phyloP scores from a whole-genome alignment of 2,888 invertebrate genomes.

The Dusona sp. region DNA sequence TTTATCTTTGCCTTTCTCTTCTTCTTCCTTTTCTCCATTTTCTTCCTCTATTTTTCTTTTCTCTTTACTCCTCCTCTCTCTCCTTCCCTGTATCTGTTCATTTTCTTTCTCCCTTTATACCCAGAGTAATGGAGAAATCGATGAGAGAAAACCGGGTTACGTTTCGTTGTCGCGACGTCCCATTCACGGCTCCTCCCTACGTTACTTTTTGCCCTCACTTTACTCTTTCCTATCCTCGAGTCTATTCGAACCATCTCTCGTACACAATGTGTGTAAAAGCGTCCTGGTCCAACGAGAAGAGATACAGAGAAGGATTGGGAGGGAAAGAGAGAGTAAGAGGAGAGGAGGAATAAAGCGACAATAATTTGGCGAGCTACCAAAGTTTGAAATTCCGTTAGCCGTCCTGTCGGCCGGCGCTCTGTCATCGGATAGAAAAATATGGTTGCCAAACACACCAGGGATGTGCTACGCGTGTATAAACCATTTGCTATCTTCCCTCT shows the following conservation, averaged over 20 bases:
- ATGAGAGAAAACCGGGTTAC: conserved; percentile 63
- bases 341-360: conserved; percentile 66
- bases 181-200: conserved; percentile 59
- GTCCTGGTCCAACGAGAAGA: conserved; percentile 30
- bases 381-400: conserved; percentile 78
- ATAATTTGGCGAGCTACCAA: conserved; percentile 80
- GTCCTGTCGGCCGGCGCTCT: conserved; percentile 65
- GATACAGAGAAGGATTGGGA: not conserved
- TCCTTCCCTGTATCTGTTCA: not conserved
- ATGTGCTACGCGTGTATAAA: conserved; percentile 51
- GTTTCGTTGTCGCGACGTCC: conserved; percentile 62
- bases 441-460: conserved; percentile 75
- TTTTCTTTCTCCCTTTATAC: not conserved
- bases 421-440: conserved; percentile 76
- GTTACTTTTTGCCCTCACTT: conserved; percentile 21
- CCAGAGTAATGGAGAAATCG: conserved; percentile 48
- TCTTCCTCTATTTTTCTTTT: not conserved
- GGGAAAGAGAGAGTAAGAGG: conserved; percentile 3
- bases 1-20: not conserved
- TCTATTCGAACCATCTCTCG: conserved; percentile 40
- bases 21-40: not conserved
- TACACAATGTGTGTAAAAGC: conserved; percentile 61
- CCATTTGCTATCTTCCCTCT: conserved; percentile 1
- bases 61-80: not conserved
- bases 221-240: conserved; percentile 34